phyloP scores from a whole-genome alignment of 2,797 vertebrate species.

The Galagoides demidoff region DNA sequence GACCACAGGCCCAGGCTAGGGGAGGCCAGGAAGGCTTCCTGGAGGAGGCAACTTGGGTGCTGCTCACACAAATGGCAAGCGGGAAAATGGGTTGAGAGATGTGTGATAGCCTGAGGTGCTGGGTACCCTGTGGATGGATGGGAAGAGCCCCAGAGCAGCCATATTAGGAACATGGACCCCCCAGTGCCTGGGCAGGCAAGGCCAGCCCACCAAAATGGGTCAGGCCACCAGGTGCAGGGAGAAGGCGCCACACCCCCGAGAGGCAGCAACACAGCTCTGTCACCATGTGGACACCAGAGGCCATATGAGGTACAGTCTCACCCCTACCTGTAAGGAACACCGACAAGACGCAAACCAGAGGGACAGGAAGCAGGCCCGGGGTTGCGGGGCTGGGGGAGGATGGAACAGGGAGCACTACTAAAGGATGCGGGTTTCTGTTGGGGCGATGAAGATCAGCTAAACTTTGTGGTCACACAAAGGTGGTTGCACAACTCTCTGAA shows the following conservation, averaged over 20 bases:
- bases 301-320: fast-evolving
- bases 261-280: not conserved
- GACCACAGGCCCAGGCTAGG: not conserved
- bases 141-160: not conserved
- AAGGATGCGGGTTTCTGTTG: not conserved
- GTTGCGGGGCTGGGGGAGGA: fast-evolving
- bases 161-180: not conserved
- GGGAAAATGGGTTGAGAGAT: not conserved
- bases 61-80: not conserved
- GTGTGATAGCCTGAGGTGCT: fast-evolving
- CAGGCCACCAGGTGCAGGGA: fast-evolving
- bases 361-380: not conserved
- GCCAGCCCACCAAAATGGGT: fast-evolving
- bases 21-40: not conserved
- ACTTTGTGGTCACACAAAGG: not conserved
- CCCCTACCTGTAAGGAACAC: fast-evolving
- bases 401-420: not conserved
- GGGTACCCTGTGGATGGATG: not conserved
- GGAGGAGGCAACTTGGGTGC: not conserved
- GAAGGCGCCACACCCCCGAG: not conserved
- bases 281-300: not conserved
- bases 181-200: not conserved
- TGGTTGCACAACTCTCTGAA: fast-evolving
- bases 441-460: not conserved
- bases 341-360: not conserved